phyloP scores from a whole-genome alignment of 2,113 vertebrate genomes.

The Crotalus helleri region DNA sequence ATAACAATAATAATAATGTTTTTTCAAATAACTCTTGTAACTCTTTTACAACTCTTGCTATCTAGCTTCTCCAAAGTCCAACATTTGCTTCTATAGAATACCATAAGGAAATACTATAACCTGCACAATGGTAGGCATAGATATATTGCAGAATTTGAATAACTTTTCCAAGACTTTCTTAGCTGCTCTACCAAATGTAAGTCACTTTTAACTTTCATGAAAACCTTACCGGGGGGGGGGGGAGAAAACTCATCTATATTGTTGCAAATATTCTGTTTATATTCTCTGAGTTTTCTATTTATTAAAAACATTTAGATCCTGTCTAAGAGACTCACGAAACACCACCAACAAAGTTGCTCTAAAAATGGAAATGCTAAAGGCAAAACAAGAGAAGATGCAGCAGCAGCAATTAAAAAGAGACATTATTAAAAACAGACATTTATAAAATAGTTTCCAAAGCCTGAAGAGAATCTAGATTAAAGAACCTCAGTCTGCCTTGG shows the following conservation, averaged over 20 bases:
- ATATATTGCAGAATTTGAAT: not conserved
- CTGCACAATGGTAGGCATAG: not conserved
- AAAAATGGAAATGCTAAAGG: not conserved
- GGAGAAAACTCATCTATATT: not conserved
- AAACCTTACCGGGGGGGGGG: not conserved
- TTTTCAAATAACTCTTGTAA: not conserved
- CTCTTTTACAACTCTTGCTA: not conserved
- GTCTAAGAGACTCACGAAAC: not conserved
- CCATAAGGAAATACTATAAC: not conserved
- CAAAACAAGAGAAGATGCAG: not conserved
- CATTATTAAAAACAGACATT: not conserved
- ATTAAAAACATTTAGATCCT: not conserved
- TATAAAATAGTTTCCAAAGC: not conserved
- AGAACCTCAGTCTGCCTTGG: not conserved
- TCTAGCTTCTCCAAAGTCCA: not conserved
- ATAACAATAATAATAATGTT: no score
- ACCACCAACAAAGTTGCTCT: not conserved
- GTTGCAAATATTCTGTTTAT: not conserved
- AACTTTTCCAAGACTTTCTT: not conserved
- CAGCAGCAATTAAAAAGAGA: not conserved
- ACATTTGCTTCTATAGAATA: not conserved
- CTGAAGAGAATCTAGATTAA: not conserved
- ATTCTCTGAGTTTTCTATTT: not conserved
- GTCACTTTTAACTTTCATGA: not conserved
- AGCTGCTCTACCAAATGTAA: not conserved